These are phyloP conservation scores for Lycaon pictus DNA, from an alignment of 2,113 vertebrate species.

Conservation along the genomic window DNA sequence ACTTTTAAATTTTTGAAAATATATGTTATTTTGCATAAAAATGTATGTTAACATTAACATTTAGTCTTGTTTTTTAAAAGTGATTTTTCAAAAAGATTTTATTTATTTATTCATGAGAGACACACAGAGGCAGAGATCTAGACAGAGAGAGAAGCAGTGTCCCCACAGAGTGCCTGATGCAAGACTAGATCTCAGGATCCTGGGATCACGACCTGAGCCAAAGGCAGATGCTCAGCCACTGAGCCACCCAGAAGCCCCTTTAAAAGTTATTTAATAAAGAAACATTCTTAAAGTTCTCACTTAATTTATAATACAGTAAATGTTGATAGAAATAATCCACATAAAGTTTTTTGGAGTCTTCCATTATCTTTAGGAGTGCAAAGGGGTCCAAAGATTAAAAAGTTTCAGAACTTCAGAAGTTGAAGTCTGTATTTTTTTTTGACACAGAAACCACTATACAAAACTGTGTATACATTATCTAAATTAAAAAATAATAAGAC, in stretches of 20 bases:
- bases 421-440: not conserved
- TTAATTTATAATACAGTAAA: not conserved
- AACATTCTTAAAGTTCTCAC: not conserved
- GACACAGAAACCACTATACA: not conserved
- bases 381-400: not conserved
- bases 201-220: no score
- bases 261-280: constrained; percentile 19
- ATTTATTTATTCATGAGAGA: no score
- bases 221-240: no score
- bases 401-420: not conserved
- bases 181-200: no score
- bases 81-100: not conserved
- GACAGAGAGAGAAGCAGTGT: no score
- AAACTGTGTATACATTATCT: not conserved
- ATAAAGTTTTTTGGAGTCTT: not conserved
- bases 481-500: constrained; percentile 19
- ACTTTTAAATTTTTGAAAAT: not conserved
- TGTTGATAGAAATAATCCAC: not conserved
- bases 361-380: not conserved
- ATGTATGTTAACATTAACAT: not conserved
- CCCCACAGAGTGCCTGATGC: no score
- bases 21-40: constrained; percentile 37
- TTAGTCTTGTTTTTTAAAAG: not conserved
- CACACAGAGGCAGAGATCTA: no score
- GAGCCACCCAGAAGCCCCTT: not conserved